Base-by-base conservation (phyloP, 2,888 invertebrate genomes). In the Leptinotarsa peninsularis region DNA sequence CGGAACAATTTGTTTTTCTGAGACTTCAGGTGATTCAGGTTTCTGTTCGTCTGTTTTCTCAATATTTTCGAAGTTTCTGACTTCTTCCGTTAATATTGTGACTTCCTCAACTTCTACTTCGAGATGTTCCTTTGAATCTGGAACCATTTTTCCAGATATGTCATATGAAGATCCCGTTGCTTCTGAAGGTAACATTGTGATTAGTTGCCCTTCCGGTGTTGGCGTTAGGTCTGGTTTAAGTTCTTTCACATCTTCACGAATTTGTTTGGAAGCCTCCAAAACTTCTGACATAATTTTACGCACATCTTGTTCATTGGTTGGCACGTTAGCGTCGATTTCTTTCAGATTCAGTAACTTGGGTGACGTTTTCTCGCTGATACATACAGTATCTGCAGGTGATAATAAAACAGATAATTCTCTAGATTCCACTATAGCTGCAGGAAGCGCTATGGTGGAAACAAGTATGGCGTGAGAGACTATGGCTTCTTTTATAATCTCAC, bases 151-250 rank as follows among this genome's bases (percentile, higher is more conserved):
- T 10, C 10, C 43, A 43, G 43, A 23, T 66, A 77, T 82, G 79
- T 81, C 85, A 83, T 23, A 79, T 76, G 78, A 80, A 76, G 83
- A 82, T 71, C 85, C 84, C 23, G 73, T 72, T 17, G 84, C 82
- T 5, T 79, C 67, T 4, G 85, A 82, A 18, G 85, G 84, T 66
- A 87, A 73, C 73, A 88, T 83, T 54, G 85, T 84, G 54, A 88
- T 81, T 27, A 87, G 76, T 74, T 88, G 87, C 10, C 89, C 89
- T 80, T 89, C 89, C 4, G 90, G 90, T 3, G 90, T 90, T n/a
- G 90, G 89, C 3, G 90, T 90, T 73, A 90, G 82, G 81, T 90
- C 90, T n/a, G 90, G 90, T 82, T 90, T 90, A 14, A 90, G 75
- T 83, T 89, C 88, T 79, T 88, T 89, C 0, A 90, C 89, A 81